Percentiles rank a stretch among this genome's conserved stretches.
Evolutionary conservation across 2,797 vertebrate genomes (phyloP).

Genomic region (Scyliorhinus canicula): DNA sequence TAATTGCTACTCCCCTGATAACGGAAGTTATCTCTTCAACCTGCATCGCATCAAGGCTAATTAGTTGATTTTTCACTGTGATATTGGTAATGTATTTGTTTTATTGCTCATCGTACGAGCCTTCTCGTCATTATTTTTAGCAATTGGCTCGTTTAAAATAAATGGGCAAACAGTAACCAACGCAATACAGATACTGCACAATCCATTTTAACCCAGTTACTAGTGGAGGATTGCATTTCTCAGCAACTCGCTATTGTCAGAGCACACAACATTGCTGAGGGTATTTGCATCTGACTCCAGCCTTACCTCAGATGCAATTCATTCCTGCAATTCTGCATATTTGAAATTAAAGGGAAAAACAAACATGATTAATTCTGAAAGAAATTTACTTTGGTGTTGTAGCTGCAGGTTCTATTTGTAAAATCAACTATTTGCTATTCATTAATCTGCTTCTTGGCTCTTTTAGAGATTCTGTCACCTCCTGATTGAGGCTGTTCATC

Average conservation of each 20-base stretch:
- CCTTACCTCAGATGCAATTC: neutral
- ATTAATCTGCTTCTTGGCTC: constrained; percentile 34
- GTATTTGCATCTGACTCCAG: neutral
- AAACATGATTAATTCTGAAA: constrained; percentile 32
- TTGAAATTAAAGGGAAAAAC: constrained; percentile 12
- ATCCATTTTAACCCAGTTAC: neutral
- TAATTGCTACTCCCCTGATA: neutral
- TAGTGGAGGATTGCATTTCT: neutral
- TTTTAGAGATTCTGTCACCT: constrained; percentile 13
- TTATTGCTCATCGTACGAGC: too few species aligned
- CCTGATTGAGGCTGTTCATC: constrained; percentile 13
- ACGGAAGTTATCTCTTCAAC: too few species aligned
- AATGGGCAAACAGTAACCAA: neutral
- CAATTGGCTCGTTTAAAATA: neutral
- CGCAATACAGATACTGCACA: neutral
- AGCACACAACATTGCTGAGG: neutral
- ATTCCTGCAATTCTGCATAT: constrained; percentile 25
- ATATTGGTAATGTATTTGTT: neutral
- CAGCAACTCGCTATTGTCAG: neutral
- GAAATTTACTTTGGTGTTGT: constrained; percentile 15
- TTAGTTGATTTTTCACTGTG: neutral
- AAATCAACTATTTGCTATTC: constrained; percentile 29
- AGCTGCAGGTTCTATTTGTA: constrained; percentile 15
- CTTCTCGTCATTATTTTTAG: neutral
- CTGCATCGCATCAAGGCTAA: neutral